Conservation (phyloP, 2,888 invertebrate genomes). For the Myopa testacea region DNA sequence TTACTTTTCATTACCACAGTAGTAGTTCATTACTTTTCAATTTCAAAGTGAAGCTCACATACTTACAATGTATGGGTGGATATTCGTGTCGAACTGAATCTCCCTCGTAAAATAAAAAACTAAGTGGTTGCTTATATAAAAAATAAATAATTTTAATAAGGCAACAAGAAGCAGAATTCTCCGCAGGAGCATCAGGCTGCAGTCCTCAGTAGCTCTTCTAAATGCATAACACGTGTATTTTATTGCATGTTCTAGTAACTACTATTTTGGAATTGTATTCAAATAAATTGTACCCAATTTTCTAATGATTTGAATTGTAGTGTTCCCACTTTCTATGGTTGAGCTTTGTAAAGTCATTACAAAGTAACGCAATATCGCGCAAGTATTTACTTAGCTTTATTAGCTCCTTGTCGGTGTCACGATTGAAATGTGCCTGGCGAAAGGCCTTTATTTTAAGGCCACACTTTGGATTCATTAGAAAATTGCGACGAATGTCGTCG, state of each 20-base stretch:
- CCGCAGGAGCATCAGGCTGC: no score
- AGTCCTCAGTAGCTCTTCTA: no score
- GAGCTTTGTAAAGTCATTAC: slow-evolving; percentile 84
- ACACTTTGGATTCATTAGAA: slow-evolving; percentile 96
- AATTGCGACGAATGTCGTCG: slow-evolving; percentile 94
- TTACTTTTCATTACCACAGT: not conserved
- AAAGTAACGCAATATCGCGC: slow-evolving; percentile 81
- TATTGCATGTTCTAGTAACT: not conserved
- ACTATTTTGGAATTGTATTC: slow-evolving; percentile 5
- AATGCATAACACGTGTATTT: no score
- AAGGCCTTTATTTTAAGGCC: slow-evolving; percentile 93
- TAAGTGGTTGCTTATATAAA: slow-evolving; percentile 22
- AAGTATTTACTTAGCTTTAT: slow-evolving; percentile 84
- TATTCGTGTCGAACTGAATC: no score
- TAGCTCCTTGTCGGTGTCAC: slow-evolving; percentile 86
- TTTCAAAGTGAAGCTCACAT: no score
- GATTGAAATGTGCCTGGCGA: slow-evolving; percentile 88
- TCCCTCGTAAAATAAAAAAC: not conserved
- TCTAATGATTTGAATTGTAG: slow-evolving; percentile 68
- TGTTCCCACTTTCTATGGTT: slow-evolving; percentile 95
- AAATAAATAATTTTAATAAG: slow-evolving; percentile 42
- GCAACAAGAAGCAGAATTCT: slow-evolving; percentile 17
- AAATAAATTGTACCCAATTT: not conserved
- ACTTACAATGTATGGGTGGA: no score
- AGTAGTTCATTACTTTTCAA: no score